Evolutionary conservation across 2,888 invertebrate genomes (phyloP).

Genomic region (Rutpela maculata): DNA sequence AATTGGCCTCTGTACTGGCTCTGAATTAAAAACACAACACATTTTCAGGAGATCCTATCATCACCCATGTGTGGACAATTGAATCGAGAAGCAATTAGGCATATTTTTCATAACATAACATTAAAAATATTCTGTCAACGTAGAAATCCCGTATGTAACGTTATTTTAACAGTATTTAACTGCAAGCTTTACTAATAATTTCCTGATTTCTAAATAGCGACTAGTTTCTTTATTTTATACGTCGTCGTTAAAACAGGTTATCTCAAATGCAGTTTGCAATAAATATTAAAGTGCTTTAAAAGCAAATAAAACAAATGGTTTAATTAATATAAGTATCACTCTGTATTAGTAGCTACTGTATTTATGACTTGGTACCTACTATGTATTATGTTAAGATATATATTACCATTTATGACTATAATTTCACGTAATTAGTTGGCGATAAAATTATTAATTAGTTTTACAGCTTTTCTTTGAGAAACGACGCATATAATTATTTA

Average conservation of each 20-base stretch:
- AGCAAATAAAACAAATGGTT: constrained; percentile 6
- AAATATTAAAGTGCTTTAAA: constrained; percentile 40
- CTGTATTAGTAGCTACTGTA: background rate
- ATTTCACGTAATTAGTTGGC: background rate
- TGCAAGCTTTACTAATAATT: constrained; percentile 40
- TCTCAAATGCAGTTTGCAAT: constrained; percentile 25
- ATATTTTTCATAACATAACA: background rate
- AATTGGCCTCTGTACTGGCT: background rate
- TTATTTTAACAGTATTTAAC: constrained; percentile 25
- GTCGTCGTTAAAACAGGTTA: constrained; percentile 35
- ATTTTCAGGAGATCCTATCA: background rate
- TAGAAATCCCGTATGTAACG: constrained; percentile 15
- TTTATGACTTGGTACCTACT: background rate
- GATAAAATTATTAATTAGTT: background rate
- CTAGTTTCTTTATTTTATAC: constrained; percentile 33
- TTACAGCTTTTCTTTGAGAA: background rate
- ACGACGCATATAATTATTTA: background rate
- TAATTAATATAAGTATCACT: constrained; percentile 1
- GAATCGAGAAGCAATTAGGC: background rate
- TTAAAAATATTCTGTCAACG: constrained; percentile 1
- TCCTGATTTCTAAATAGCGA: constrained; percentile 41
- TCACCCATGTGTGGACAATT: background rate
- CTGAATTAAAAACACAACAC: background rate
- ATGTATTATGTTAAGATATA: background rate
- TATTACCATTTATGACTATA: background rate